A percentile compares a stretch with the other conserved stretches of the same genome.
These are phyloP conservation scores for Mormyrops boulengeri DNA, from an alignment of 2,797 vertebrate species.

Conservation along the genomic window DNA sequence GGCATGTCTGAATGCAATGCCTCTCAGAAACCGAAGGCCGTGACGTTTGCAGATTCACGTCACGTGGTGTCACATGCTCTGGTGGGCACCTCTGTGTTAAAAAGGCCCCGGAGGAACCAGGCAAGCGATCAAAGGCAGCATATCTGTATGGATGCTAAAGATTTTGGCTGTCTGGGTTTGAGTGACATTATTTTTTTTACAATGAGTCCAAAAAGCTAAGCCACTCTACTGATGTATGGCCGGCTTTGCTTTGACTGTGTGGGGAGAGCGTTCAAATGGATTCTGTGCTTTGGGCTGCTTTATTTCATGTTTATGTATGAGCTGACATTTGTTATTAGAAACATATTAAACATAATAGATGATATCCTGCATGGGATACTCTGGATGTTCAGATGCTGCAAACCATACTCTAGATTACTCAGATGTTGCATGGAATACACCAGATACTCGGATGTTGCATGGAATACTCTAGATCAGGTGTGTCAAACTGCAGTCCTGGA, in stretches of 20 bases:
- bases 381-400: background rate
- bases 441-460: background rate
- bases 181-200: background rate
- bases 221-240: background rate
- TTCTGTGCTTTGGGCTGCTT: background rate
- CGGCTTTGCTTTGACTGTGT: background rate
- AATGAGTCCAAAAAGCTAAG: conserved; percentile 4
- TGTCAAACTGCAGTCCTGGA: no score
- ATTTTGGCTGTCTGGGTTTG: background rate
- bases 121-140: background rate
- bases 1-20: background rate
- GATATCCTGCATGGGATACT: background rate
- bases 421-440: background rate
- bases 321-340: background rate
- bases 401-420: background rate
- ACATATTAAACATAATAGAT: conserved; percentile 2
- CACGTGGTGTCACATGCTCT: background rate
- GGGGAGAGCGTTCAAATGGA: background rate
- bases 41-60: background rate
- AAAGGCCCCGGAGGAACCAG: background rate
- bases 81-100: background rate
- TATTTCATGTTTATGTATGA: background rate
- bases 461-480: background rate
- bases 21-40: background rate
- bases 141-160: background rate